Evolutionary conservation across 2,888 invertebrate species (phyloP).

Genomic region (Nemotelus pantherinus): DNA sequence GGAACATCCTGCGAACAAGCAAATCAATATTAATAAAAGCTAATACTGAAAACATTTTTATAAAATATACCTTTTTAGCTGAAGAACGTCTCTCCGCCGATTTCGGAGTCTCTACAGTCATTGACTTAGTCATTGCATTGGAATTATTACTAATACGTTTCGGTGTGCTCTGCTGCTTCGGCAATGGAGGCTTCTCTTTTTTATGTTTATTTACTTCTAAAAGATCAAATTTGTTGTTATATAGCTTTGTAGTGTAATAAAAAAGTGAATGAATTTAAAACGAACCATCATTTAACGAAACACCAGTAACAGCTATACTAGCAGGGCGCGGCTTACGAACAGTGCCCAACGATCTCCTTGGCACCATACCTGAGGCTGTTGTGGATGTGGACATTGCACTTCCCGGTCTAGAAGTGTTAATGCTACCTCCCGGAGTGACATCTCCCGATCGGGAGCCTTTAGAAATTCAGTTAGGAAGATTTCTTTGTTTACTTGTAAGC

Average conservation of each 20-base stretch:
- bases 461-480: neutral
- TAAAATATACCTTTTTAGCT: slow-evolving; percentile 57
- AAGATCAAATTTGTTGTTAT: slow-evolving; percentile 29
- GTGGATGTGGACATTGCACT: slow-evolving; percentile 85
- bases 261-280: slow-evolving; percentile 46
- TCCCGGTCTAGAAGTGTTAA: slow-evolving; percentile 79
- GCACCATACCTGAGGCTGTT: slow-evolving; percentile 70
- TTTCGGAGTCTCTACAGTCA: slow-evolving; percentile 26
- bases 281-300: slow-evolving; percentile 69
- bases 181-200: slow-evolving; percentile 67
- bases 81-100: slow-evolving; percentile 58
- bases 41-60: slow-evolving; percentile 38
- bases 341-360: slow-evolving; percentile 70
- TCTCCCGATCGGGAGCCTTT: slow-evolving; percentile 78
- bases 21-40: slow-evolving; percentile 47
- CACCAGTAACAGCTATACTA: slow-evolving; percentile 86
- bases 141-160: slow-evolving; percentile 57
- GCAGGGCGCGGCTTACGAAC: slow-evolving; percentile 80
- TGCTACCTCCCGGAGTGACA: slow-evolving; percentile 73
- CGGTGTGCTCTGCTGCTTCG: slow-evolving; percentile 64
- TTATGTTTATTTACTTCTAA: slow-evolving; percentile 57
- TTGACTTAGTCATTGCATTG: slow-evolving; percentile 32
- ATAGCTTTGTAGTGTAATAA: neutral
- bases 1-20: slow-evolving; percentile 52
- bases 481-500: neutral